These are phyloP conservation scores for Tetheella fluctuosa DNA, from an alignment of 2,888 invertebrate species.

Conservation along the genomic window DNA sequence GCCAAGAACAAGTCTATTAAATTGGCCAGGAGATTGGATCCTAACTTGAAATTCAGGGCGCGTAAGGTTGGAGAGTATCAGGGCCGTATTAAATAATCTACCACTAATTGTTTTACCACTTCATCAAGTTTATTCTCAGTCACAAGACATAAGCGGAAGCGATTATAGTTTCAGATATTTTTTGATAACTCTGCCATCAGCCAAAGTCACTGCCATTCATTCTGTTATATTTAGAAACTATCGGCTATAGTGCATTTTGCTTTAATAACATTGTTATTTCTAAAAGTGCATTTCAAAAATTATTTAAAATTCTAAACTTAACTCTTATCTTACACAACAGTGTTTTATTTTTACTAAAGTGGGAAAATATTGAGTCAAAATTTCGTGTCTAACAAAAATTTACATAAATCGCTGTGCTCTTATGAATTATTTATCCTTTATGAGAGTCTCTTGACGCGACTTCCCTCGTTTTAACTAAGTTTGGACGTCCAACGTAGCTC, in stretches of 20 bases:
- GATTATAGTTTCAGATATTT: background rate
- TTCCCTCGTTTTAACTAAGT: conserved; percentile 2
- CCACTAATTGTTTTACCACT: conserved; percentile 46
- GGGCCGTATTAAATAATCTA: conserved; percentile 38
- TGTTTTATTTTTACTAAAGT: too few species aligned
- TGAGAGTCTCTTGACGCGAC: background rate
- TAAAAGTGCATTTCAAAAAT: too few species aligned
- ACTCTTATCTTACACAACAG: too few species aligned
- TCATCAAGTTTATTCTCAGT: conserved; percentile 21
- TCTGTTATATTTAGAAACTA: too few species aligned
- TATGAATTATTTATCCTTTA: conserved; percentile 5
- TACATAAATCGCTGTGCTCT: background rate
- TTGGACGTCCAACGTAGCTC: background rate
- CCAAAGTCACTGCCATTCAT: too few species aligned
- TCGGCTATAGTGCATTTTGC: too few species aligned
- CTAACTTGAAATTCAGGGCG: background rate
- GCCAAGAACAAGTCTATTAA: background rate
- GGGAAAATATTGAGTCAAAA: too few species aligned
- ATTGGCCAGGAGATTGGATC: background rate
- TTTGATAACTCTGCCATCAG: too few species aligned
- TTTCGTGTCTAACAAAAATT: background rate
- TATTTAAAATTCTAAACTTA: too few species aligned
- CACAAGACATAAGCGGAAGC: background rate
- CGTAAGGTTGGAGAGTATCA: conserved; percentile 17
- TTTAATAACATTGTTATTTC: too few species aligned